Evolutionary conservation across 2,888 invertebrate genomes (phyloP).

Genomic region (Encarsia formosa): DNA sequence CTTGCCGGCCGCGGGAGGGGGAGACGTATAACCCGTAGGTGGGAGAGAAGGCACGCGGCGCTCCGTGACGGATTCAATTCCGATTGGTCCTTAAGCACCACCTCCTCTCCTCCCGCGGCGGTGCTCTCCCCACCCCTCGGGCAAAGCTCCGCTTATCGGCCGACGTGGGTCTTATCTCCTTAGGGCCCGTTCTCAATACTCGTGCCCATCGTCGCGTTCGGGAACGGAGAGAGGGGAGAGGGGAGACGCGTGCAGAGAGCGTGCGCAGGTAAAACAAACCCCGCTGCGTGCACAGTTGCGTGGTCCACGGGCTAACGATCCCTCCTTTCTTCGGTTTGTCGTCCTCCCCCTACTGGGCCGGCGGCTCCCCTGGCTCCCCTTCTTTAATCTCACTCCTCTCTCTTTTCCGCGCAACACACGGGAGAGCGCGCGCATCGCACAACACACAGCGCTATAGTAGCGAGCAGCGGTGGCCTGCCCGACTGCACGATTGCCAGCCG

Average conservation of each 20-base stretch:
- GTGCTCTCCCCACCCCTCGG: neutral
- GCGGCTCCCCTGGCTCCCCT: neutral
- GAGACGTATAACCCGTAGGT: constrained; percentile 46
- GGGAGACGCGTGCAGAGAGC: too few relatives aligned
- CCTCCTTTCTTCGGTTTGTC: too few relatives aligned
- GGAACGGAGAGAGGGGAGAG: too few relatives aligned
- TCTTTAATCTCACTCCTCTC: neutral
- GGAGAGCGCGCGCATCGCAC: constrained; percentile 1
- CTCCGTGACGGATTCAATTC: constrained; percentile 60
- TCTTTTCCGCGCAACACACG: constrained; percentile 33
- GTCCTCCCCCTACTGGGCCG: neutral
- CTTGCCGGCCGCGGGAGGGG: constrained; percentile 43
- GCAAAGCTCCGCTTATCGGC: too few relatives aligned
- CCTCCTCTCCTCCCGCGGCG: constrained; percentile 35
- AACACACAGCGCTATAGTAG: neutral
- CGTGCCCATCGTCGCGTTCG: too few relatives aligned
- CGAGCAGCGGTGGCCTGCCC: neutral
- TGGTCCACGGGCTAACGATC: too few relatives aligned
- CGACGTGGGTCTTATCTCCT: too few relatives aligned
- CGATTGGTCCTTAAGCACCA: constrained; percentile 58
- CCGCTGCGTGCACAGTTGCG: too few relatives aligned
- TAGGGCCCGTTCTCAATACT: too few relatives aligned
- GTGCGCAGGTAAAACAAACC: too few relatives aligned
- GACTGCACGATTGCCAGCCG: too few relatives aligned
- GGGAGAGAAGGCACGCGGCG: constrained; percentile 48